These are phyloP conservation scores for Myotis lucifugus DNA, from an alignment of 2,113 vertebrate genomes.

Conservation along the genomic window DNA sequence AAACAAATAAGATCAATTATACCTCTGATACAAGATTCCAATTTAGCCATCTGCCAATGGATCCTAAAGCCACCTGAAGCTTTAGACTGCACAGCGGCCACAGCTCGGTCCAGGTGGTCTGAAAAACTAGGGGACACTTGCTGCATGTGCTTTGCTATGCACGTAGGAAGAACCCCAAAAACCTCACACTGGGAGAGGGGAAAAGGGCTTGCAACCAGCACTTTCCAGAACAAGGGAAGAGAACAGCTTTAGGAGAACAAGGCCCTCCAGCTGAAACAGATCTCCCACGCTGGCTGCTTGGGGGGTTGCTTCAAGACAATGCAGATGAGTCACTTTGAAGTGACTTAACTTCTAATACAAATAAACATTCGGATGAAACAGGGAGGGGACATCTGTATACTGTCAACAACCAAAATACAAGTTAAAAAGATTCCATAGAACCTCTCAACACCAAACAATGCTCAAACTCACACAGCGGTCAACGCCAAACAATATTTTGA, in stretches of 20 bases:
- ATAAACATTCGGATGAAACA: constrained; percentile 15
- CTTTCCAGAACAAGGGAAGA: constrained; percentile 15
- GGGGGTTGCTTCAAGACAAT: background rate
- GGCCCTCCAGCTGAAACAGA: background rate
- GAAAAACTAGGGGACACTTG: constrained; percentile 25
- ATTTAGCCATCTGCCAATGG: constrained; percentile 55
- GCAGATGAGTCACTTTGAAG: constrained; percentile 18
- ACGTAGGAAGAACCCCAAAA: constrained; percentile 33
- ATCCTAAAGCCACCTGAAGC: constrained; percentile 53
- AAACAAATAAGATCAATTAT: constrained; percentile 42
- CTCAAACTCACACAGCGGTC: background rate
- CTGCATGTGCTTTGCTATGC: background rate
- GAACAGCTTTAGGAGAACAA: constrained; percentile 13
- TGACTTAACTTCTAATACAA: constrained; percentile 38
- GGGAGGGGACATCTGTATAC: background rate
- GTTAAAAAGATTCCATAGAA: constrained; percentile 2
- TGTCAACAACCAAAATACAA: background rate
- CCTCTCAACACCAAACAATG: constrained; percentile 39
- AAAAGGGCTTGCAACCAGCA: background rate
- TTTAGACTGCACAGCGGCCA: constrained; percentile 36
- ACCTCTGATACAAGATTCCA: constrained; percentile 31
- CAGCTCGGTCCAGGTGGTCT: constrained; percentile 46
- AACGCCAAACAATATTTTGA: background rate
- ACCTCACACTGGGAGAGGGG: background rate
- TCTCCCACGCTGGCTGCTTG: background rate